phyloP scores from a whole-genome alignment of 2,888 invertebrate genomes.

The Trichacis sp. region DNA sequence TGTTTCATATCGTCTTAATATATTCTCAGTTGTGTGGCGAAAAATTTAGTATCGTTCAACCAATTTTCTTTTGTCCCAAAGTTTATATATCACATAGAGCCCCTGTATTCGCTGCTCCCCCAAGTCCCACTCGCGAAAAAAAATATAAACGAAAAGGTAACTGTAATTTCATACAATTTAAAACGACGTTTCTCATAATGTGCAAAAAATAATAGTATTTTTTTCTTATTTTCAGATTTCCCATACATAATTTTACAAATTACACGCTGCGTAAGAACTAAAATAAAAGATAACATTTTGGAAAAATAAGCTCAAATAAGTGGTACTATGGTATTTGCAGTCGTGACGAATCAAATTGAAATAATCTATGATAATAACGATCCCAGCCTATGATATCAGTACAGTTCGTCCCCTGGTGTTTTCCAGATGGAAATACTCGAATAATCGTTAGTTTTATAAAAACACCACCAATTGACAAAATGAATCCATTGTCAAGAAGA shows the following conservation, averaged over 20 bases:
- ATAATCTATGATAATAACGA: conserved; percentile 22
- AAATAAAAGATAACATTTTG: neutral
- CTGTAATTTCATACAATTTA: neutral
- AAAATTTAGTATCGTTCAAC: conserved; percentile 12
- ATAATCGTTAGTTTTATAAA: conserved; percentile 51
- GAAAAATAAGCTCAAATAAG: neutral
- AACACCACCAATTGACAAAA: conserved; percentile 52
- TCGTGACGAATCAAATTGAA: conserved; percentile 21
- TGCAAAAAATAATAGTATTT: conserved; percentile 10
- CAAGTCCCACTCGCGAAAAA: conserved; percentile 17
- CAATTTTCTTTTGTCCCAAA: conserved; percentile 24
- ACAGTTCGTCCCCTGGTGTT: conserved; percentile 50
- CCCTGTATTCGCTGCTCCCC: conserved; percentile 27
- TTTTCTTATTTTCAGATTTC: conserved; percentile 10
- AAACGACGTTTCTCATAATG: neutral
- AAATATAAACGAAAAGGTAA: neutral
- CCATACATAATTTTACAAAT: neutral
- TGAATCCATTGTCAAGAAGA: conserved; percentile 55
- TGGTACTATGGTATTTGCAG: neutral
- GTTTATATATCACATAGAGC: conserved; percentile 38
- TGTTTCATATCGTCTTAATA: conserved; percentile 12
- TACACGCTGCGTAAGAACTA: neutral
- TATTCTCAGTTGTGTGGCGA: conserved; percentile 11
- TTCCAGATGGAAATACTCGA: conserved; percentile 46
- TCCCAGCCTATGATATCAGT: conserved; percentile 45